phyloP scores from a whole-genome alignment of 2,113 vertebrate species.

The Furnarius figulus region DNA sequence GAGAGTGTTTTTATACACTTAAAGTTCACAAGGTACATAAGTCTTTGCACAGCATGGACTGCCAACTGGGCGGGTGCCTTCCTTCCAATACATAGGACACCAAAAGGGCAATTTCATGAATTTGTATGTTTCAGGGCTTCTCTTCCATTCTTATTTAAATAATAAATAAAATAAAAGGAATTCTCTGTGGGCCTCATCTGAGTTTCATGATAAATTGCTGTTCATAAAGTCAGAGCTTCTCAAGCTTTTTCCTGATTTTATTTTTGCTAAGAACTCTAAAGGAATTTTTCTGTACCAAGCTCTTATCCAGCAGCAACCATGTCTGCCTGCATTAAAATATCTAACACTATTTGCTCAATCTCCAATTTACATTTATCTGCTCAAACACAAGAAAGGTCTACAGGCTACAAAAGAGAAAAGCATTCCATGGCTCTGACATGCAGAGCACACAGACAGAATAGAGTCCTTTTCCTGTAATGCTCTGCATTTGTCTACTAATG shows the following conservation, averaged over 20 bases:
- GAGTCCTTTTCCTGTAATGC: constrained; percentile 47
- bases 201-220: not conserved
- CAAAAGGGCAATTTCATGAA: not conserved
- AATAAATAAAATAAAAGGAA: not conserved
- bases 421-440: not conserved
- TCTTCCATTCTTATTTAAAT: not conserved
- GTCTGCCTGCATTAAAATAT: constrained; percentile 66
- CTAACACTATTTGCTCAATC: constrained; percentile 69
- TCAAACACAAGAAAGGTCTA: constrained; percentile 67
- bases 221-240: not conserved
- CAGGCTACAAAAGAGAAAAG: constrained; percentile 56
- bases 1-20: not conserved
- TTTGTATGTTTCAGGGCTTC: not conserved
- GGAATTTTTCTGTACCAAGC: constrained; percentile 35
- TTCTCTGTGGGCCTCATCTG: not conserved
- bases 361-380: constrained; percentile 72
- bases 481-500: constrained; percentile 68
- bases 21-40: not conserved
- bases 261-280: constrained; percentile 29
- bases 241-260: constrained; percentile 16
- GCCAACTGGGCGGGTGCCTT: not conserved
- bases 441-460: constrained; percentile 37
- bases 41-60: not conserved
- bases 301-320: constrained; percentile 54
- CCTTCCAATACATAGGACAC: not conserved